Evolutionary conservation across 2,113 vertebrate species (phyloP), one percentile per base, ranked within the genome.

Genomic region (Megaptera novaeangliae): DNA sequence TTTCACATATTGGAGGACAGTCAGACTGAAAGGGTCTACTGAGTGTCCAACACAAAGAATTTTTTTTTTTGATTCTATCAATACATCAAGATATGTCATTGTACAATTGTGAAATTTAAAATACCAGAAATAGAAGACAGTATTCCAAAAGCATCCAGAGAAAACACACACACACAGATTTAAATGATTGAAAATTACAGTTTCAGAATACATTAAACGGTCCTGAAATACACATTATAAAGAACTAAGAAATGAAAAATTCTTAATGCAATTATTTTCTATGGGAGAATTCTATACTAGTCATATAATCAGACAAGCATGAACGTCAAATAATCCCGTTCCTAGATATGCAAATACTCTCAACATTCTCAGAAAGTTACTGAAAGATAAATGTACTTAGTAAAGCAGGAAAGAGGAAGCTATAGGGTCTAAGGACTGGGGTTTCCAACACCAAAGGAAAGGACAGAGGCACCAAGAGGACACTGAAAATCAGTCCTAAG

Each of bases 361-460:
- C 23, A 57, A 64, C 18, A 44, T 34, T 88, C 66, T 94, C n/a
- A 44, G 77, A 55, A 64, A 83, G 66, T 89, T 29, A 55, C 39
- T 39, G 23, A 74, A 82, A 23, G 23, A 29, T 7, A 52, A 90
- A 68, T 3, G 13, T 55, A n/a, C 31, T 68, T 23, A 59, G 8
- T 31, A n/a, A 90, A 75, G 23, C 6, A 66, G 46, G 15, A 66
- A 55, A 31, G 8, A 89, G 77, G 11, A n/a, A 57, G 29, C 0
- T 2, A 1, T 4, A 61, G 1, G 8, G 9, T 25, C 31, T 3
- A 41, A n/a, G 27, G 34, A 12, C 2, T 21, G 55, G 2, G 18
- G 17, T 31, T 75, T 57, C 23, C 1, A 39, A 34, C 23, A 63
- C 21, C 6, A 18, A 23, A 31, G 13, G 7, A 3, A 39, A 10